Conservation (phyloP, 2,888 invertebrate species). For the Rapana venosa region DNA sequence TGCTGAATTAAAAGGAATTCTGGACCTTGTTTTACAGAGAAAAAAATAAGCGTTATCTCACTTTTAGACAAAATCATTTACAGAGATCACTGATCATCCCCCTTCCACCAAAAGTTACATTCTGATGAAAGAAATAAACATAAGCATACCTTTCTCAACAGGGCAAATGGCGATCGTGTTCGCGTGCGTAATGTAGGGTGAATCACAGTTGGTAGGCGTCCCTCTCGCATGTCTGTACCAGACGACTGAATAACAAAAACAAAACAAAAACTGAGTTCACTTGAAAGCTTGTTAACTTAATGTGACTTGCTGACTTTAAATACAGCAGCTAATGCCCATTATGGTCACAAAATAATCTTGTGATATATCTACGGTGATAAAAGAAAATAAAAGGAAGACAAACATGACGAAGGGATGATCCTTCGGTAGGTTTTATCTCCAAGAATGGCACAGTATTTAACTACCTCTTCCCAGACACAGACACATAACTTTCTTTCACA, state of each 20-base stretch:
- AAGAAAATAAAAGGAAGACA: too few relatives aligned
- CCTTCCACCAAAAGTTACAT: background rate
- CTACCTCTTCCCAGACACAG: too few relatives aligned
- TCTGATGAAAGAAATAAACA: background rate
- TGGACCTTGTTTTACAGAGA: background rate
- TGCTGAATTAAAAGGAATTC: background rate
- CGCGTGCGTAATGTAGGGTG: slow-evolving; percentile 50
- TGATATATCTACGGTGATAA: too few relatives aligned
- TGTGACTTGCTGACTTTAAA: too few relatives aligned
- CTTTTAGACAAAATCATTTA: background rate
- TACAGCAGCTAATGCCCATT: too few relatives aligned
- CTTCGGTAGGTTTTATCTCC: too few relatives aligned
- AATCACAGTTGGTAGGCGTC: slow-evolving; percentile 47
- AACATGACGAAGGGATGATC: too few relatives aligned
- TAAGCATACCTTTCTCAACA: slow-evolving; percentile 62
- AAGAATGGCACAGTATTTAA: too few relatives aligned
- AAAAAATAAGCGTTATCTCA: background rate
- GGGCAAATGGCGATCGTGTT: slow-evolving; percentile 66
- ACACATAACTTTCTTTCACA: too few relatives aligned
- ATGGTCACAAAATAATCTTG: too few relatives aligned
- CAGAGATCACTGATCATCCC: background rate
- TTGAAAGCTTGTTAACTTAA: too few relatives aligned
- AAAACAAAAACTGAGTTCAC: background rate
- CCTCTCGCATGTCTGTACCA: slow-evolving; percentile 48
- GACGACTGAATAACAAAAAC: slow-evolving; percentile 41